Base-by-base conservation (phyloP, 2,797 vertebrate species). In the Pseudomugil tenellus region DNA sequence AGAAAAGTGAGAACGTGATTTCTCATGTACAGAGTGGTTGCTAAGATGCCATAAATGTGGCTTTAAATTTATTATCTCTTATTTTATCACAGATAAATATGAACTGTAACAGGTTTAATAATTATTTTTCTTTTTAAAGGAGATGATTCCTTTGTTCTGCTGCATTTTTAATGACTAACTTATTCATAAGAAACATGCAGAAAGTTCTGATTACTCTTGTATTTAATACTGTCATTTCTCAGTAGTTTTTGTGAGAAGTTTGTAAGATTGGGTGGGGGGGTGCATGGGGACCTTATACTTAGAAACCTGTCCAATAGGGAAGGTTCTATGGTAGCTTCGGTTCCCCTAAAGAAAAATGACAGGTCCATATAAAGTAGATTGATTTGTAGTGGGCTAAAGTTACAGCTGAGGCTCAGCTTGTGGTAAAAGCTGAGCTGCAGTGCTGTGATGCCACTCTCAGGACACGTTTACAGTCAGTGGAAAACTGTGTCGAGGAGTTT, bases 361-460 rank as follows among this genome's bases (percentile, higher is more conserved):
- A 56, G 72, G 52, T 29, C 48, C 23, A 55, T 81, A 63, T 76
- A 85, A 32, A 0, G 63, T 12, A 78, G 67, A 84, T 54, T 73
- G 58, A 77, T 74, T 32, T 21, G 72, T 58, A 54, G 16, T 2
- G 13, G 66, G 64, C 70, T 82, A 34, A 57, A 70, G 73, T 88
- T 81, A 70, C 77, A 43, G 58, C 6, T 19, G 51, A 28, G 46
- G 63, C 66, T 79, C 23, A 70, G 60, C 53, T 25, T 63, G 10
- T n/a, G 34, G 66, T 54, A 26, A n/a, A 21, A 71, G 46, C 51
- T 60, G 67, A 71, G 63, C 72, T 65, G 67, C 67, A 37, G 66
- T 46, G 41, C 58, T 31, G 31, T 17, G 41, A 70, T 64, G 48
- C 26, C 29, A 0, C 32, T 48, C 61, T 52, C 39, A 17, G 32